phyloP scores from a whole-genome alignment of 37 sponge, comb jelly and placozoan species.

The Beroe ovata region DNA sequence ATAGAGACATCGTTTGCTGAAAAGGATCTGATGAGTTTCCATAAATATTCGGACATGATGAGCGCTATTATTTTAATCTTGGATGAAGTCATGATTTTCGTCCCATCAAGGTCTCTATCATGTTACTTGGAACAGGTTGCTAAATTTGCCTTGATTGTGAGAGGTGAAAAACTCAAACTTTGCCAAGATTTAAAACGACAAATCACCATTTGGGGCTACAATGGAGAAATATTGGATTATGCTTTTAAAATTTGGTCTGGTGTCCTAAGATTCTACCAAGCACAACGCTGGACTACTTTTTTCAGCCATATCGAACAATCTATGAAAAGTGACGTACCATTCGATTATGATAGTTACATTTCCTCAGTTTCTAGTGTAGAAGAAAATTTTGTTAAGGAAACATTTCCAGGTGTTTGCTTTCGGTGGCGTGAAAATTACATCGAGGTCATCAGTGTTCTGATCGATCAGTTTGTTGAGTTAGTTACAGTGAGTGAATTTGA shows the following conservation, averaged over 20 bases:
- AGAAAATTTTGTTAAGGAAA: background rate
- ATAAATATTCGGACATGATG: background rate
- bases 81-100: background rate
- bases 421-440: background rate
- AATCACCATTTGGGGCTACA: slow-evolving; percentile 19
- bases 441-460: background rate
- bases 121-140: background rate
- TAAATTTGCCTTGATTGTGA: background rate
- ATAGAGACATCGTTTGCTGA: background rate
- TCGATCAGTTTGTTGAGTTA: background rate
- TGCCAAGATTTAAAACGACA: slow-evolving; percentile 15
- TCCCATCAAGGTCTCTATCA: background rate
- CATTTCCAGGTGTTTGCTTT: background rate
- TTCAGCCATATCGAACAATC: background rate
- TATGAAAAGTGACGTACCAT: background rate
- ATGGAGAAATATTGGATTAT: slow-evolving; percentile 21
- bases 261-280: background rate
- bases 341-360: background rate
- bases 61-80: background rate
- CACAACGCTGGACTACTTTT: background rate
- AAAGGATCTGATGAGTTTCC: background rate
- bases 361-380: background rate
- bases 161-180: background rate
- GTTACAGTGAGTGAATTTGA: no score
- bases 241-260: slow-evolving; percentile 53